These are phyloP conservation scores for Cephalopachus bancanus DNA, from an alignment of 2,797 vertebrate species.

Conservation along the genomic window DNA sequence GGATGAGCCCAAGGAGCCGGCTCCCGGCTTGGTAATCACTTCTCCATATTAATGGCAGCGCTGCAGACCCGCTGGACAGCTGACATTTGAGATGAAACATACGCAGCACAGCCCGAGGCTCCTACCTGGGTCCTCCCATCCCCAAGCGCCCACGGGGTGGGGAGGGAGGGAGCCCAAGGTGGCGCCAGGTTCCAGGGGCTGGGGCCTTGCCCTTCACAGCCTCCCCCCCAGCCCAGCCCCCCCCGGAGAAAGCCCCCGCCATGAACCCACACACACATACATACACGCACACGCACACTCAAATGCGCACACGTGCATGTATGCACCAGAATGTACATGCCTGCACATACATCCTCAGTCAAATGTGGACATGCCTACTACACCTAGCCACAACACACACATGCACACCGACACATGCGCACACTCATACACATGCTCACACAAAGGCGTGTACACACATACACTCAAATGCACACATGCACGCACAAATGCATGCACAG, in stretches of 20 bases:
- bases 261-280: conserved; percentile 16
- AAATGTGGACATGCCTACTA: too few relatives aligned
- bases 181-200: background rate
- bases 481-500: background rate
- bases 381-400: too few relatives aligned
- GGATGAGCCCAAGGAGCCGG: conserved; percentile 36
- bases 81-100: conserved; percentile 82
- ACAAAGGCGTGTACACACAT: too few relatives aligned
- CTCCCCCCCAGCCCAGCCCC: background rate
- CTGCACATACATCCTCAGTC: background rate
- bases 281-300: fast-evolving
- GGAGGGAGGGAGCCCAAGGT: background rate
- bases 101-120: background rate
- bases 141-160: background rate
- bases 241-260: background rate
- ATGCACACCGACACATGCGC: too few relatives aligned
- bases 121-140: conserved; percentile 39
- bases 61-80: conserved; percentile 62
- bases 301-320: too few relatives aligned
- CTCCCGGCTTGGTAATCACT: conserved; percentile 71
- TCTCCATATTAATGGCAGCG: conserved; percentile 80
- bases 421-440: too few relatives aligned
- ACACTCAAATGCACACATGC: background rate
- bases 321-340: background rate
- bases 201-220: background rate